A percentile compares a stretch with the other conserved stretches of the same genome.
These are phyloP conservation scores for Orientallactaga sibirica DNA, from an alignment of 2,797 vertebrate species.

Conservation along the genomic window DNA sequence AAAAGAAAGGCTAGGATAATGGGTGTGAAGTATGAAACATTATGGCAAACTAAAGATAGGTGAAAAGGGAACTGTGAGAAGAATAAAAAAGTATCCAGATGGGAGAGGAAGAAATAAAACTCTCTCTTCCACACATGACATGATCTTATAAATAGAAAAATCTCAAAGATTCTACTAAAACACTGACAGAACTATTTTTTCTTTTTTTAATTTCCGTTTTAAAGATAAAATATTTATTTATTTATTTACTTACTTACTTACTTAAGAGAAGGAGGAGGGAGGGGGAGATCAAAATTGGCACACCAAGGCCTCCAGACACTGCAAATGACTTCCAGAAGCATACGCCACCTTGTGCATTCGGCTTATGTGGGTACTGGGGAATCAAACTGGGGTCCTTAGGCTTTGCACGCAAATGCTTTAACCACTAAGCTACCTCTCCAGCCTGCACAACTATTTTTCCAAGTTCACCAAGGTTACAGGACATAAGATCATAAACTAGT, in stretches of 20 bases:
- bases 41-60: neutral
- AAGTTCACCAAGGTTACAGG: neutral
- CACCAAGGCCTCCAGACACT: too few species aligned
- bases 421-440: too few species aligned
- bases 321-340: too few species aligned
- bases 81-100: constrained; percentile 29
- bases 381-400: too few species aligned
- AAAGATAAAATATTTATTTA: too few species aligned
- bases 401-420: too few species aligned
- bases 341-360: too few species aligned
- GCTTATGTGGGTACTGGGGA: too few species aligned
- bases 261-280: too few species aligned
- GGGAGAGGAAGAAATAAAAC: constrained; percentile 20
- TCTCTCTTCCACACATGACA: neutral
- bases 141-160: constrained; percentile 35
- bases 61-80: neutral
- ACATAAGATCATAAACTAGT: neutral
- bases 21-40: neutral
- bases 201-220: too few species aligned
- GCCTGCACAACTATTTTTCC: neutral
- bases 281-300: too few species aligned
- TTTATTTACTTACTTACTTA: too few species aligned
- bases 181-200: neutral
- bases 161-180: neutral
- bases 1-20: neutral